phyloP scores from a whole-genome alignment of 92 coral and sea anemone species.

The Porites cylindrica region DNA sequence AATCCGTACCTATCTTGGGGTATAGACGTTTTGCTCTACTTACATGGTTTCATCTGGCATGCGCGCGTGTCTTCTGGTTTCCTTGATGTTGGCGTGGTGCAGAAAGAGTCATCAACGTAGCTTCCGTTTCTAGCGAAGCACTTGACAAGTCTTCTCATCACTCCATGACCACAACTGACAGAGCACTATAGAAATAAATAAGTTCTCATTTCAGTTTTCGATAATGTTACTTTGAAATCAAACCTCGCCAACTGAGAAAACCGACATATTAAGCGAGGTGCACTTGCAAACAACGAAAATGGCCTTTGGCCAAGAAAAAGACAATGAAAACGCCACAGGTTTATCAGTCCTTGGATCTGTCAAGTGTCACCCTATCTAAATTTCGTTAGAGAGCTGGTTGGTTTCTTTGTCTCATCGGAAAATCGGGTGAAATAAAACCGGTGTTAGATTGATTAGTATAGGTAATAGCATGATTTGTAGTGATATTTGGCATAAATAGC shows the following conservation, averaged over 20 bases:
- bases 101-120: slow-evolving; percentile 57
- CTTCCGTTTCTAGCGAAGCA: slow-evolving; percentile 73
- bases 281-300: too few species aligned
- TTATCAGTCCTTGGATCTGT: too few species aligned
- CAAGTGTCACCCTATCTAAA: too few species aligned
- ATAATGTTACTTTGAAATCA: not conserved
- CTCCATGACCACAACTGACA: slow-evolving; percentile 83
- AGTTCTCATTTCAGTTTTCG: not conserved
- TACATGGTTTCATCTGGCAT: slow-evolving; percentile 84
- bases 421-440: too few species aligned
- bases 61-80: slow-evolving; percentile 86
- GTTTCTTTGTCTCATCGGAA: too few species aligned
- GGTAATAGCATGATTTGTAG: too few species aligned
- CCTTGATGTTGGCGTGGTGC: slow-evolving; percentile 69
- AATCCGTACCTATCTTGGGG: not conserved
- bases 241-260: not conserved
- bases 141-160: slow-evolving; percentile 86
- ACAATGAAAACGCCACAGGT: too few species aligned
- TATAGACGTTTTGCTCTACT: slow-evolving; percentile 20
- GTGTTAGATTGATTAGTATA: too few species aligned
- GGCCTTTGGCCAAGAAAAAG: too few species aligned
- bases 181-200: slow-evolving; percentile 67
- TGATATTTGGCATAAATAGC: too few species aligned
- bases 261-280: not conserved
- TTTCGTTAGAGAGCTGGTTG: too few species aligned